A percentile compares a stretch with the other conserved stretches of the same genome.
Evolutionary conservation across 2,113 vertebrate species (phyloP).

Genomic region (Phodopus roborovskii): DNA sequence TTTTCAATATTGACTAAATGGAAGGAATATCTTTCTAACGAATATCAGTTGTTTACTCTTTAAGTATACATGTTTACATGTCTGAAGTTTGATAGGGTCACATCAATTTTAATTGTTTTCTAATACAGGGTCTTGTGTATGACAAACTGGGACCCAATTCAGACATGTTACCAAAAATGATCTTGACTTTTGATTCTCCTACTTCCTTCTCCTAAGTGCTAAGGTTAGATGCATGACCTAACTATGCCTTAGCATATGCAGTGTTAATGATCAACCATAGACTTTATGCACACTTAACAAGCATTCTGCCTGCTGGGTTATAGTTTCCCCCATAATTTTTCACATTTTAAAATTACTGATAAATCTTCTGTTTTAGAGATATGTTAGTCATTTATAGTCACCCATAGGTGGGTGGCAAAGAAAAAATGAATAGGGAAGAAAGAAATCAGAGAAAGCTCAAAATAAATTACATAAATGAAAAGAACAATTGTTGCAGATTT

Average conservation of each 20-base stretch:
- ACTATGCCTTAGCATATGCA: not conserved
- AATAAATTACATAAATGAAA: not conserved
- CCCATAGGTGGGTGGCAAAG: rapidly evolving
- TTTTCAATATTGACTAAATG: not conserved
- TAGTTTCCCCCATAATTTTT: not conserved
- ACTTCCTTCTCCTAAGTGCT: not conserved
- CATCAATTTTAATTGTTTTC: not conserved
- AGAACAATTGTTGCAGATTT: not conserved
- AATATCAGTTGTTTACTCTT: conserved; percentile 19
- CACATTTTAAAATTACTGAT: not conserved
- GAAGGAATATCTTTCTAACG: conserved; percentile 10
- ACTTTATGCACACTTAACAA: not conserved
- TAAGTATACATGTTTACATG: not conserved
- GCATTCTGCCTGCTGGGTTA: not conserved
- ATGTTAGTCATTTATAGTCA: not conserved
- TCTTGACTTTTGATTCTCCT: not conserved
- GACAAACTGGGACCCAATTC: not conserved
- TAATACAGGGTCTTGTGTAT: too few relatives aligned
- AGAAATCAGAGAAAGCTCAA: not conserved
- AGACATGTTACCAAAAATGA: not conserved
- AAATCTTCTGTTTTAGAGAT: not conserved
- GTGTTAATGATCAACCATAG: not conserved
- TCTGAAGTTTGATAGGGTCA: not conserved
- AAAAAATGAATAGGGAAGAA: too few relatives aligned
- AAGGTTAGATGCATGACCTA: not conserved